Base-by-base conservation (phyloP, 2,888 invertebrate genomes). In the Melanchra persicariae region DNA sequence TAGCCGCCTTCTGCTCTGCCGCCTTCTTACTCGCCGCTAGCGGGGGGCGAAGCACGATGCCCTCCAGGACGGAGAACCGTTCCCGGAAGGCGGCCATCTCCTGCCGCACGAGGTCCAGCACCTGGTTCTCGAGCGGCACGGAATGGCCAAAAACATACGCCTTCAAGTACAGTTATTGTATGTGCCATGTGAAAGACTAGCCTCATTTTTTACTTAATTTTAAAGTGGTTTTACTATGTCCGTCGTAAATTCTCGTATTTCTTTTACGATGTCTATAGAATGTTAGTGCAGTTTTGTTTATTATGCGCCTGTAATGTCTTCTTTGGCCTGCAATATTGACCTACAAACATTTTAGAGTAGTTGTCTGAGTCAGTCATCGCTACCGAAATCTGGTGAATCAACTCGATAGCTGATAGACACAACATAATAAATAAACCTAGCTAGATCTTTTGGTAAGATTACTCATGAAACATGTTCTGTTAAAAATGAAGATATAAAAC, bases 251-350 rank as follows among this genome's bases (percentile, higher is more conserved):
- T 63, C 55, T 49, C 15, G 22, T 60, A 70, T 74, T 74, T 66
- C 43, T 70, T 82, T 78, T 78, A 84, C 58, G 59, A 73, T 67
- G 73, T 67, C 85, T 79, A 70, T 17, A 40, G 51, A 78, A 72
- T 72, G 15, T 74, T 40, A 60, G 40, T 57, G 52, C 67, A 47
- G 62, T 70, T 65, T 63, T 47, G 43, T 71, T 69, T 70, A 55
- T 43, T 68, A 65, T 64, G 45, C 15, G 43, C n/a, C 51, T 15
- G 45, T 60, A 61, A 65, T 81, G n/a, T 67, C 34, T 54, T 63
- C 59, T 55, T 34, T 60, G 58, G 60, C 43, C 66, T 58, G 77
- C 52, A 68, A 62, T 72, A 45, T 52, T 70, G 64, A 68, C 71
- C 67, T 37, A 74, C 24, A 62, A 70, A 69, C 0, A 37, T 47